Evolutionary conservation across 2,888 invertebrate species (phyloP), one percentile per base, ranked within the genome.

Genomic region (Rhaphigaster nebulosa): DNA sequence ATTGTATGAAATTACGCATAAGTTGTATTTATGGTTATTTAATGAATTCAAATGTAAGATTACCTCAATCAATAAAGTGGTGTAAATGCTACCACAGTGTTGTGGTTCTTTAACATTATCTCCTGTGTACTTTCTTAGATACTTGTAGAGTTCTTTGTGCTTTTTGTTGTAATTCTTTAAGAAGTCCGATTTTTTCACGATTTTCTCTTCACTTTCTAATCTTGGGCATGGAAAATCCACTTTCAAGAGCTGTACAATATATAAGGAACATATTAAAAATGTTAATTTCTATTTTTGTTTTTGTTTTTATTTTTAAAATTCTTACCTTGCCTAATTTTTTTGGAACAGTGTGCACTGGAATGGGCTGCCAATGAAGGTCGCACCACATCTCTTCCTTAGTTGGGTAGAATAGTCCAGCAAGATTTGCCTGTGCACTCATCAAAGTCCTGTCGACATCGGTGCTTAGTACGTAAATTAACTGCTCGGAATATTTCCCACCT

Each of bases 381-480:
- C 65, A 45, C 96, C 96, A 95, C 92, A 94, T 94, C 92, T 94
- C 94, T 90, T 93, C 93, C 20, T 94, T 93, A 88, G 94, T 94
- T 0, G 96, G 96, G 87, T 96, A 96, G 95, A 96, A 97, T 90
- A 97, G 93, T 15, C 96, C 97, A 20, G 97, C 96, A 92, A 97
- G 94, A 50, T 96, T 95, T 45, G 96, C 94, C 92, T 96, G 95
- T 90, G 96, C 95, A 87, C 96, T 96, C 95, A 96, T 96, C 93
- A 96, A 95, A 1, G 97, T 96, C 88, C 97, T 95, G 93, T 97
- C 96, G 13, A 96, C 95, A 91, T 96, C 96, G 0, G 97, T 97
- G 88, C 96, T 95, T 93, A 96, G 95, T 2, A 97, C 95, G 93
- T 95, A 95, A 91, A 96, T 95, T 13, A 88, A 12, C 18, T 70